Conservation (phyloP, 2,888 invertebrate genomes). For the Yponomeuta plumbellus region DNA sequence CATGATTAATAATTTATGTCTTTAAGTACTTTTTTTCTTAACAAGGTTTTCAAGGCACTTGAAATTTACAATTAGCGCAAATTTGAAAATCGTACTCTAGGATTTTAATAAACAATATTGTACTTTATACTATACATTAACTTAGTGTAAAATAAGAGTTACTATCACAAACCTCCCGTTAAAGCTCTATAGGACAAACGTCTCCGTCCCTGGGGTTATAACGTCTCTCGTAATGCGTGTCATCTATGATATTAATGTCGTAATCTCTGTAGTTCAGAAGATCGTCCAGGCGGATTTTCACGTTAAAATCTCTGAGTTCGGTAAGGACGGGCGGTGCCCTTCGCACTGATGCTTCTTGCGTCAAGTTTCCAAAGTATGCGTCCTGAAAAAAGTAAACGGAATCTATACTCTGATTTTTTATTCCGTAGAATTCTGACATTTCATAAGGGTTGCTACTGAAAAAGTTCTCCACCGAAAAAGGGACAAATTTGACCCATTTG, state of each 20-base stretch:
- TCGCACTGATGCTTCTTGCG: slow-evolving; percentile 49
- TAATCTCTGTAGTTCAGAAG: slow-evolving; percentile 60
- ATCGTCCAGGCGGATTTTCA: slow-evolving; percentile 53
- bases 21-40: background rate
- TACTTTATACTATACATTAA: background rate
- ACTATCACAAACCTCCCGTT: background rate
- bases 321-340: slow-evolving; percentile 50
- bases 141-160: background rate
- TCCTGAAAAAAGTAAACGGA: slow-evolving; percentile 40
- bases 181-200: slow-evolving; percentile 16
- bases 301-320: slow-evolving; percentile 57
- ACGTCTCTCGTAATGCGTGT: slow-evolving; percentile 43
- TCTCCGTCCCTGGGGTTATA: slow-evolving; percentile 43
- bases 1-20: background rate
- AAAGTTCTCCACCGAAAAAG: no score
- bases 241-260: slow-evolving; percentile 50
- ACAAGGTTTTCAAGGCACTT: background rate
- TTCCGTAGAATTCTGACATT: slow-evolving; percentile 7
- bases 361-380: slow-evolving; percentile 54
- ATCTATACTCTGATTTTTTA: background rate
- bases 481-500: no score
- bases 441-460: no score
- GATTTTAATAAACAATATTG: background rate
- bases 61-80: background rate
- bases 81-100: background rate